These are phyloP conservation scores for Oreochromis aureus DNA, from an alignment of 2,113 vertebrate genomes.

Conservation along the genomic window DNA sequence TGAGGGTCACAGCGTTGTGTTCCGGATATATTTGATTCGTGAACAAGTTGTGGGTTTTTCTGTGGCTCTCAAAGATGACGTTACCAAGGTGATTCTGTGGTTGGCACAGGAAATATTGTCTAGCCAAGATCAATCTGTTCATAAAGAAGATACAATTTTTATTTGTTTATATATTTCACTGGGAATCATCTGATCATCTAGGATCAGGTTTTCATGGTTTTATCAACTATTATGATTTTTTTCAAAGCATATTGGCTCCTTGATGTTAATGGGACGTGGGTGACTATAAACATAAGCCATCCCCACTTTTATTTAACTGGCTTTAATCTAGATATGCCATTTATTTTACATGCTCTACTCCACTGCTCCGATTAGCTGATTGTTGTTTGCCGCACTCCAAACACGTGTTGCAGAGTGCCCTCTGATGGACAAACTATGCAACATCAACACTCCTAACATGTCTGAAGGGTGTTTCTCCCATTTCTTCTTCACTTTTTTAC, in stretches of 20 bases:
- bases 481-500: neutral
- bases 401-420: neutral
- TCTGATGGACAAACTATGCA: neutral
- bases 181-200: neutral
- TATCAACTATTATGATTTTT: neutral
- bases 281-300: neutral
- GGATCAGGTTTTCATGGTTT: neutral
- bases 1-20: neutral
- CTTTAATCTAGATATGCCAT: neutral
- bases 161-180: neutral
- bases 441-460: neutral
- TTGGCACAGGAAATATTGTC: neutral
- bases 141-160: neutral
- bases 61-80: constrained; percentile 3
- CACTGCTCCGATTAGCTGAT: neutral
- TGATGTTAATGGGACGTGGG: neutral
- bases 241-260: neutral
- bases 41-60: neutral
- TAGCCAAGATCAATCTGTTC: neutral
- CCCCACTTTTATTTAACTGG: neutral
- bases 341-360: neutral
- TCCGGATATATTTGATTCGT: neutral
- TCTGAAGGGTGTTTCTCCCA: neutral
- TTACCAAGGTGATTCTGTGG: constrained; percentile 24
- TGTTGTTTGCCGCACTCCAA: neutral